A percentile compares a stretch with the other conserved stretches of the same genome.
phyloP scores from a whole-genome alignment of 2,888 invertebrate species.

The Pristionchus maxplancki region DNA sequence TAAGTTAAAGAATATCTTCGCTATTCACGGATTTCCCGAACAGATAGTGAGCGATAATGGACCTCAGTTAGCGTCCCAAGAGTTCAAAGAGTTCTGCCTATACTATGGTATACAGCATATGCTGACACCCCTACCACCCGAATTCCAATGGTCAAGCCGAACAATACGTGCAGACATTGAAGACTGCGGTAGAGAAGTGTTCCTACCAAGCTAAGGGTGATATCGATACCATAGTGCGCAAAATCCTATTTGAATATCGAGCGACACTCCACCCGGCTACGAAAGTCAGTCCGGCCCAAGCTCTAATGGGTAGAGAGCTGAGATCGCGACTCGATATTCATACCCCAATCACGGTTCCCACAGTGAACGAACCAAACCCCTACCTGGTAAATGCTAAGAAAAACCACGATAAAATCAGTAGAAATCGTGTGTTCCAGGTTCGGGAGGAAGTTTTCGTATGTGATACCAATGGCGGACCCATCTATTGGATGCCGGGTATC shows the following conservation, averaged over 20 bases:
- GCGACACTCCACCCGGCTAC: constrained; percentile 6
- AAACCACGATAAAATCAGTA: background rate
- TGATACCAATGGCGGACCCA: background rate
- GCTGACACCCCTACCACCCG: constrained; percentile 61
- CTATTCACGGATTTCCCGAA: constrained; percentile 56
- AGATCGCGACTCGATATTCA: too few relatives aligned
- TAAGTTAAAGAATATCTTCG: constrained; percentile 53
- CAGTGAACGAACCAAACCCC: background rate
- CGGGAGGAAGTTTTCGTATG: background rate
- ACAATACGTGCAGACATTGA: constrained; percentile 60
- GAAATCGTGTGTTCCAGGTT: background rate
- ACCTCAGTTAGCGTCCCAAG: background rate
- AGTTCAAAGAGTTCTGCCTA: background rate
- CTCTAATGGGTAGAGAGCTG: background rate
- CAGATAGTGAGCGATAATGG: constrained; percentile 63
- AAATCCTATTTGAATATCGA: background rate
- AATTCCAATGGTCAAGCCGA: constrained; percentile 66
- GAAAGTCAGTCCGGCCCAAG: background rate
- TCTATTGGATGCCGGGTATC: background rate
- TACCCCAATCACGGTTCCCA: background rate
- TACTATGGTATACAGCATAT: background rate
- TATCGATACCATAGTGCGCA: background rate
- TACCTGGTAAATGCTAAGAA: background rate
- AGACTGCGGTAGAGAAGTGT: background rate
- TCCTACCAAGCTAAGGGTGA: background rate